Evolutionary conservation across 2,113 vertebrate genomes (phyloP), one percentile per base, ranked within the genome.

Genomic region (Rostratula benghalensis): DNA sequence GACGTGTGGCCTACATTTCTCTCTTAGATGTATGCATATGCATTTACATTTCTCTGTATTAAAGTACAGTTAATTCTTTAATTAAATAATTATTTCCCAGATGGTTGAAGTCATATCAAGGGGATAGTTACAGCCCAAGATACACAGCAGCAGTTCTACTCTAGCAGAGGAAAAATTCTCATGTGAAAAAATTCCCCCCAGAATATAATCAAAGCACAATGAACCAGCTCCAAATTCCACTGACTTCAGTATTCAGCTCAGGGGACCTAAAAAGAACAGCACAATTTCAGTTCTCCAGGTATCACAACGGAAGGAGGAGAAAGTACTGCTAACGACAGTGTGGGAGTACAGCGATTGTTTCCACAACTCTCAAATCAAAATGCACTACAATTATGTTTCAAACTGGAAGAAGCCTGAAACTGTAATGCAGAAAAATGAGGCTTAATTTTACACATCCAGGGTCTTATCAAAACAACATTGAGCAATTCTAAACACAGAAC

Each of bases 361-460:
- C 90, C 81, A 92, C 89, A 95, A 81, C 83, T 87, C 71, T 61
- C 70, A 91, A 80, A 96, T 67, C 63, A 92, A 83, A 94, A 82
- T 3, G 2, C 30, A 37, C 24, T 33, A 78, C 73, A 87, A 83
- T 92, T 85, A 33, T 37, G 6, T 37, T 76, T 87, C 50, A 65
- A 64, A 69, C 64, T 39, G 19, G 70, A 20, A 93, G 88, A 92
- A 95, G 30, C 33, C 41, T 60, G 28, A 67, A 88, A 88, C 24
- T 28, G 11, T 69, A 82, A 68, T 1, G 2, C 37, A 87, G 65
- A 83, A 85, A 87, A 75, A 30, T 25, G 11, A 68, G 9, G 22
- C 45, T 94, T 93, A 69, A 90, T 90, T 93, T 93, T 82, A 83
- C 46, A 54, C 45, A 84, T 56, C 14, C 33, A 69, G 39, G 43